phyloP scores from a whole-genome alignment of 2,797 vertebrate genomes.

The Fundulus diaphanus region DNA sequence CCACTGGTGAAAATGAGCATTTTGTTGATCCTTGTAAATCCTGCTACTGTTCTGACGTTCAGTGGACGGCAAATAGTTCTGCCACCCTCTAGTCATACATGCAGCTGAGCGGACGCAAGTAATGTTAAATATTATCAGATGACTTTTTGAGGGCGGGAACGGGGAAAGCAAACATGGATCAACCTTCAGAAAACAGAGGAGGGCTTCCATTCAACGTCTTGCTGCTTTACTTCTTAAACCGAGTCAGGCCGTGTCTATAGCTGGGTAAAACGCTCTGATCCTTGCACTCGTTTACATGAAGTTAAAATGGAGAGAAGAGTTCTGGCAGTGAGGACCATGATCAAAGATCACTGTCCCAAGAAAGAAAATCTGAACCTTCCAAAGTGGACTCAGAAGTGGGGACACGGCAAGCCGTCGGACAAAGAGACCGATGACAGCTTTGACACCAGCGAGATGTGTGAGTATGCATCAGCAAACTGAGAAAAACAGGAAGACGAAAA shows the following conservation, averaged over 20 bases:
- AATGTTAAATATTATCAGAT: conserved; percentile 22
- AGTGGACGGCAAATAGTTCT: neutral
- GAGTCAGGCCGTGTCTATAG: neutral
- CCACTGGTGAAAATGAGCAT: neutral
- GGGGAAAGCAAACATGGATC: conserved; percentile 70
- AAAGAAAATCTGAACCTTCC: conserved; percentile 73
- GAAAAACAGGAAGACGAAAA: neutral
- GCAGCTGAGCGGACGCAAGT: conserved; percentile 21
- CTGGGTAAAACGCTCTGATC: neutral
- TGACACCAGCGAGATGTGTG: conserved; percentile 81
- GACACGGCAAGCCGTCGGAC: conserved; percentile 54
- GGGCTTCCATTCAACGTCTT: conserved; percentile 19
- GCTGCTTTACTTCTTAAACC: conserved; percentile 1
- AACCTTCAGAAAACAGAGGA: conserved; percentile 39
- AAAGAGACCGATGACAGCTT: conserved; percentile 68
- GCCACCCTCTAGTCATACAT: neutral
- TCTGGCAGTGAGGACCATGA: conserved; percentile 50
- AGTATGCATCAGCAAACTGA: conserved; percentile 58
- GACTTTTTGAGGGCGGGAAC: conserved; percentile 67
- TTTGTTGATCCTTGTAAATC: conserved; percentile 16
- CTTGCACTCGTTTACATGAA: neutral
- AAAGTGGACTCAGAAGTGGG: conserved; percentile 66
- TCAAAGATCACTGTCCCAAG: conserved; percentile 62
- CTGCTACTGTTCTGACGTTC: neutral
- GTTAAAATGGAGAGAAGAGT: conserved; percentile 68